Base-by-base conservation (phyloP, 2,113 vertebrate species). In the Origma solitaria region DNA sequence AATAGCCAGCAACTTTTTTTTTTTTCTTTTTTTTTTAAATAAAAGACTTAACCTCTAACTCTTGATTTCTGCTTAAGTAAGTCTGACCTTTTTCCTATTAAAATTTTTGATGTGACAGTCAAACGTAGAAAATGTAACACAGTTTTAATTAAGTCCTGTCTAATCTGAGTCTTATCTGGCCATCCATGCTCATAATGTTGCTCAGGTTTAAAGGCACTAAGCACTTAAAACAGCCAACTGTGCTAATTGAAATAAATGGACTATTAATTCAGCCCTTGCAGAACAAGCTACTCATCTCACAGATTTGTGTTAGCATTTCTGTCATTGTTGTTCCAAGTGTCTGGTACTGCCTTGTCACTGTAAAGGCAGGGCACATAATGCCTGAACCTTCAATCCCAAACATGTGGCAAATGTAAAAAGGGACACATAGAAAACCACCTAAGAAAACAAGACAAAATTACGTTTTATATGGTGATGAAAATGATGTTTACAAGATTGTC, bases 91-190 rank as follows among this genome's bases (percentile, higher is more conserved):
- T 93, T 50, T 73, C n/a, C n/a, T 10, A 28, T 53, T 92, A 58
- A 66, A 25, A 18, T 21, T 62, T 38, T 40, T 86, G 2, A 33
- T 81, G 47, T 88, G 58, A 37, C 37, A 65, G 16, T 88, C 50
- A 88, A 83, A 57, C n/a, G 33, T 53, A 86, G 62, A 30, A 76
- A 91, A 86, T 86, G 16, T 45, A 77, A 57, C 22, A 37, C 86
- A 77, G 42, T 61, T 50, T n/a, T 78, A 88, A 72, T 77, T 64
- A 91, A 92, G 14, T 58, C 27, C 33, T 84, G 56, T 75, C 83
- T 92, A 85, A 94, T 91, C 89, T 83, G 60, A 66, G 38, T 50
- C 64, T 86, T 88, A 88, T 77, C 86, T 92, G 72, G 42, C 72
- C 61, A 86, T 78, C 16, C 47, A 84, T 50, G 44, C 60, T 86